Percentiles rank a stretch among this genome's conserved stretches.
Evolutionary conservation across 1,140 invertebrate genomes (phyloP).

Genomic region (Pogonomyrmex californicus): DNA sequence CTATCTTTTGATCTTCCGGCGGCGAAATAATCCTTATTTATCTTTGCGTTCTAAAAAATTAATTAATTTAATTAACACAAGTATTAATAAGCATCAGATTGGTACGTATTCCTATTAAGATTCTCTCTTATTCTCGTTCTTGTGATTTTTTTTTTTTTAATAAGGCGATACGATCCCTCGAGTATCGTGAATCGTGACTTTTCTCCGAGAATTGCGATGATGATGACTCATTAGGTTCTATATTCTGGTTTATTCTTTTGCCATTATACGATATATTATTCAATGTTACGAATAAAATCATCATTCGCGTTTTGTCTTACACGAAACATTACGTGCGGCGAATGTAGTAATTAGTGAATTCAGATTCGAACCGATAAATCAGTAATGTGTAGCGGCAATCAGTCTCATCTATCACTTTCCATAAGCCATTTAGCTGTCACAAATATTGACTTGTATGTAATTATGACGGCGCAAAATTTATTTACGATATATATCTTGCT

Average conservation of each 20-base stretch:
- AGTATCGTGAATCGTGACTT: slow-evolving; percentile 34
- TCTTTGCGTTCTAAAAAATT: background rate
- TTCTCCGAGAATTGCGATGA: background rate
- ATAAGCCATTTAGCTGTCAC: background rate
- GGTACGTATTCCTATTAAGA: slow-evolving; percentile 6
- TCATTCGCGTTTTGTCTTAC: slow-evolving; percentile 56
- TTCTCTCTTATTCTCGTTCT: background rate
- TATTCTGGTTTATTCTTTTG: background rate
- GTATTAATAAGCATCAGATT: slow-evolving; percentile 51
- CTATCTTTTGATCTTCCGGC: slow-evolving; percentile 9
- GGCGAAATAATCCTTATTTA: background rate
- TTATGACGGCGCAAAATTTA: slow-evolving; percentile 33
- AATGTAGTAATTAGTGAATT: slow-evolving; percentile 82
- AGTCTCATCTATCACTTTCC: background rate
- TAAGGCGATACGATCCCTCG: background rate
- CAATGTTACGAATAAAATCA: slow-evolving; percentile 10
- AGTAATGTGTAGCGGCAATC: slow-evolving; percentile 45
- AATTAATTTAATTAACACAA: slow-evolving; percentile 38
- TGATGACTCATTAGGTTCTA: background rate
- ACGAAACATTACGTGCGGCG: slow-evolving; percentile 68
- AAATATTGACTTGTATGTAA: slow-evolving; percentile 34
- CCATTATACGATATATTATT: slow-evolving; percentile 22
- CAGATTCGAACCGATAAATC: slow-evolving; percentile 83
- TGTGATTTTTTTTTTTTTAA: background rate
- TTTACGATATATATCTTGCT: background rate